phyloP scores from a whole-genome alignment of 2,888 invertebrate genomes.

The Teleogryllus oceanicus region DNA sequence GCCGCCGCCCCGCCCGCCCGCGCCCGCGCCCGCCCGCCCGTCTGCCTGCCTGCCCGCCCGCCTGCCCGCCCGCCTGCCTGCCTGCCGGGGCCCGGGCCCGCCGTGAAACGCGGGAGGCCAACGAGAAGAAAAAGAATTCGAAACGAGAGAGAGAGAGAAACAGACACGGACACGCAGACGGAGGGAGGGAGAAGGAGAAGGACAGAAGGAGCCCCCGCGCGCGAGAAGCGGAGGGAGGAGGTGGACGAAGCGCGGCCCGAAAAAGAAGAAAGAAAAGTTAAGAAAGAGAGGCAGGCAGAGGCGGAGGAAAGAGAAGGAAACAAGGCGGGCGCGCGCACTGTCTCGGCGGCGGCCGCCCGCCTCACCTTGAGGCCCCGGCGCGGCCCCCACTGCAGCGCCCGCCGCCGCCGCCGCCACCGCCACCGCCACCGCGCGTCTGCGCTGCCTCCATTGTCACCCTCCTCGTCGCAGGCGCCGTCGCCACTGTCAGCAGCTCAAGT shows the following conservation, averaged over 20 bases:
- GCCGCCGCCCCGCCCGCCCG: background rate
- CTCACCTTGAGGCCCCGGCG: slow-evolving; percentile 18
- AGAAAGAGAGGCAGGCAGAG: background rate
- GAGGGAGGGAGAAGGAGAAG: background rate
- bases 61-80: no score
- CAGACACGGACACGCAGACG: background rate
- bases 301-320: slow-evolving; percentile 18
- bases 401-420: background rate
- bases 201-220: background rate
- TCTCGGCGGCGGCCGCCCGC: slow-evolving; percentile 3
- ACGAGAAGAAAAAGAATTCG: background rate
- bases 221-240: background rate
- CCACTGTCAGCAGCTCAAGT: no score
- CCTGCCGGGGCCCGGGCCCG: background rate
- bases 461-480: no score
- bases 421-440: background rate
- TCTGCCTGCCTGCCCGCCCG: background rate
- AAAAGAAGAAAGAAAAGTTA: background rate
- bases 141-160: background rate
- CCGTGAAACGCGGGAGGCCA: background rate
- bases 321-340: slow-evolving; percentile 18
- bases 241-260: slow-evolving; percentile 18
- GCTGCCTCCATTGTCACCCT: background rate
- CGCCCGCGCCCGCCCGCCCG: background rate
- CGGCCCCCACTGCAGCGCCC: background rate